These are phyloP conservation scores for Pelecanus crispus DNA, from an alignment of 2,113 vertebrate genomes.

Conservation along the genomic window DNA sequence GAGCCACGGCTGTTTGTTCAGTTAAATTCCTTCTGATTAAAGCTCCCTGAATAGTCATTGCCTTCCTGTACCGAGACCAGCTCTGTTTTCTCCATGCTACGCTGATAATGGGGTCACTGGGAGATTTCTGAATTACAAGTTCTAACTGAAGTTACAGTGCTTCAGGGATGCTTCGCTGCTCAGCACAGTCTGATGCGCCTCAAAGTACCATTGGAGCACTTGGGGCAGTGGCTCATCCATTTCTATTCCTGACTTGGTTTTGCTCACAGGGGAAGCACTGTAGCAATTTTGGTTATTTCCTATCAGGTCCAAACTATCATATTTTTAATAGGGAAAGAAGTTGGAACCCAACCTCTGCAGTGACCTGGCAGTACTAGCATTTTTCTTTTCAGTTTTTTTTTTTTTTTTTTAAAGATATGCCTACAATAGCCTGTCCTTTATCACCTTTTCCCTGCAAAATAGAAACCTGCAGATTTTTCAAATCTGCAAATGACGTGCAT, in stretches of 20 bases:
- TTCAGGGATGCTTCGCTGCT: conserved; percentile 19
- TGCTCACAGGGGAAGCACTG: neutral
- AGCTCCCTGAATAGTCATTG: conserved; percentile 43
- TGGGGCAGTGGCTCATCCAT: neutral
- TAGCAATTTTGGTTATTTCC: neutral
- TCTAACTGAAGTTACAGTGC: neutral
- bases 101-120: conserved; percentile 47
- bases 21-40: conserved; percentile 65
- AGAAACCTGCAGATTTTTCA: neutral
- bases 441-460: neutral
- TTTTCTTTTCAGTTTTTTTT: neutral
- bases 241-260: neutral
- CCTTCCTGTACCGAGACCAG: neutral
- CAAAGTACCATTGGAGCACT: neutral
- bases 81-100: conserved; percentile 34
- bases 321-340: neutral
- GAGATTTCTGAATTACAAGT: conserved; percentile 38
- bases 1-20: conserved; percentile 36
- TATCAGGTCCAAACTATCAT: neutral
- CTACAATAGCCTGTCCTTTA: neutral
- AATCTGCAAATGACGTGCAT: neutral
- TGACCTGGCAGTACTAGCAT: neutral
- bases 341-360: neutral
- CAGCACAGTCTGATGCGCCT: neutral
- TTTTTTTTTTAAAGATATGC: neutral